These are phyloP conservation scores for Diachasmimorpha longicaudata DNA, from an alignment of 1,140 invertebrate genomes.

Conservation along the genomic window DNA sequence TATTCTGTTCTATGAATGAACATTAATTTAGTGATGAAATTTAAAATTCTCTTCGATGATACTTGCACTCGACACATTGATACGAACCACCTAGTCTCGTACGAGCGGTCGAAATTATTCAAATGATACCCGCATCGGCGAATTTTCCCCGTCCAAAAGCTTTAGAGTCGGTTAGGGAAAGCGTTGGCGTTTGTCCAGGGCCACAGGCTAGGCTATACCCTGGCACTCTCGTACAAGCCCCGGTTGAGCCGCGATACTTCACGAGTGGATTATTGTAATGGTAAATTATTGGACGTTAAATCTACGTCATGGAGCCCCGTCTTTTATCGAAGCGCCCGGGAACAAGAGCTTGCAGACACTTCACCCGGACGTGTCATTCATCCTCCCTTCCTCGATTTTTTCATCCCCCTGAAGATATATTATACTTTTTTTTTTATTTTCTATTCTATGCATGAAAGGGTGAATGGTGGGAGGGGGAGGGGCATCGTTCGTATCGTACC, in stretches of 20 bases:
- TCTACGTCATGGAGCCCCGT: not conserved
- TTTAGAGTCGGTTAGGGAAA: not conserved
- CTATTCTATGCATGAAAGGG: not conserved
- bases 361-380: not conserved
- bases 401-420: not conserved
- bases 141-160: not conserved
- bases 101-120: not conserved
- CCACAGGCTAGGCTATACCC: not conserved
- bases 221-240: not conserved
- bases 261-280: slow-evolving; percentile 15
- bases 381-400: not conserved
- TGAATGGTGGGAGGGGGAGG: too few species aligned
- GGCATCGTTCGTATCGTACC: too few species aligned
- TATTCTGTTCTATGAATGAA: too few species aligned
- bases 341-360: slow-evolving; percentile 4
- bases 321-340: not conserved
- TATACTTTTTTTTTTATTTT: not conserved
- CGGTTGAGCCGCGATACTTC: not conserved
- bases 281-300: slow-evolving; percentile 13
- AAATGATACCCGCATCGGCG: not conserved
- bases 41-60: too few species aligned
- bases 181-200: slow-evolving; percentile 5
- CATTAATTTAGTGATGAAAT: too few species aligned
- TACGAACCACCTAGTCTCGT: too few species aligned
- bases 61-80: too few species aligned